A percentile compares a stretch with the other conserved stretches of the same genome.
phyloP scores from a whole-genome alignment of 1,140 invertebrate species.

The Hylaeus volcanicus region DNA sequence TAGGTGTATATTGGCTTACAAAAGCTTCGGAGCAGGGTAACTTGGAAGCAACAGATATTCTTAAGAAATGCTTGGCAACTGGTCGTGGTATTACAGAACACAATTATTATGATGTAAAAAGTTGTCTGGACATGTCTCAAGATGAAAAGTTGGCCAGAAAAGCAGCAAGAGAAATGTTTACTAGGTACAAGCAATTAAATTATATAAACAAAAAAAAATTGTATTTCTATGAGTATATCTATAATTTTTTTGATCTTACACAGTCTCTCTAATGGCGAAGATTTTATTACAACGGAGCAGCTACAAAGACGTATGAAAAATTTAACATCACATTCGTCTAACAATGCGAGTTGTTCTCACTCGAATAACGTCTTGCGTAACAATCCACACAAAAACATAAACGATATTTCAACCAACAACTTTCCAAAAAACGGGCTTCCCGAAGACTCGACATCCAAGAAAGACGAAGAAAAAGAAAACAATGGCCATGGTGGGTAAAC shows the following conservation, averaged over 20 bases:
- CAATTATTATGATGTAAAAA: slow-evolving; percentile 91
- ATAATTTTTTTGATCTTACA: not conserved
- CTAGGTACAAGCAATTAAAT: slow-evolving; percentile 81
- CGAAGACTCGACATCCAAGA: slow-evolving; percentile 56
- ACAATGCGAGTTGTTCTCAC: slow-evolving; percentile 41
- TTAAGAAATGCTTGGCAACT: slow-evolving; percentile 88
- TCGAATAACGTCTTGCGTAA: slow-evolving; percentile 42
- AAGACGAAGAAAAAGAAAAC: slow-evolving; percentile 61
- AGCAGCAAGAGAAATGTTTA: slow-evolving; percentile 92
- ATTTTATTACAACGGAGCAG: slow-evolving; percentile 91
- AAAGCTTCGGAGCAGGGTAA: slow-evolving; percentile 95
- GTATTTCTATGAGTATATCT: slow-evolving; percentile 10
- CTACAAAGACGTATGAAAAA: slow-evolving; percentile 85
- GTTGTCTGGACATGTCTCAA: slow-evolving; percentile 89
- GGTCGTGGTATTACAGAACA: slow-evolving; percentile 90
- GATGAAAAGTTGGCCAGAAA: slow-evolving; percentile 92
- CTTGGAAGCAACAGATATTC: slow-evolving; percentile 89
- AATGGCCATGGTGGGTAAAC: slow-evolving; percentile 64
- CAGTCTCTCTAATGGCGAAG: slow-evolving; percentile 90
- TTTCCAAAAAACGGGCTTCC: slow-evolving; percentile 69
- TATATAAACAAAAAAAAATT: not conserved
- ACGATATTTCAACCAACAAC: slow-evolving; percentile 60
- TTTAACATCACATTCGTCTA: slow-evolving; percentile 77
- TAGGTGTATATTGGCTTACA: slow-evolving; percentile 93
- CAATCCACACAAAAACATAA: slow-evolving; percentile 66